phyloP scores from a whole-genome alignment of 2,113 vertebrate species.

The Halcyon malimbica region DNA sequence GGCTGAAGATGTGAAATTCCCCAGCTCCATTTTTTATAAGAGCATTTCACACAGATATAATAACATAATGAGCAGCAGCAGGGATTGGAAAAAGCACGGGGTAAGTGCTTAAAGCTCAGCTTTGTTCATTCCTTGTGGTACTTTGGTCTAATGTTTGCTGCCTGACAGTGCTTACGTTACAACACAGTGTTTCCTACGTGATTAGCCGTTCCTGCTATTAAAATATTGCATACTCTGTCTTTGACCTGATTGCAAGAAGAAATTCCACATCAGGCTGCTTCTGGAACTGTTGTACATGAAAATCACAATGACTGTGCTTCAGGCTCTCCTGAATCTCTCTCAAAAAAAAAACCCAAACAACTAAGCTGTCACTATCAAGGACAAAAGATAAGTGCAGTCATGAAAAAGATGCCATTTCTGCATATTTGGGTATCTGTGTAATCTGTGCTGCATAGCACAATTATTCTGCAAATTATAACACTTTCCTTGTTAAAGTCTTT shows the following conservation, averaged over 20 bases:
- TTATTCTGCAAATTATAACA: not conserved
- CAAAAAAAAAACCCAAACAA: not conserved
- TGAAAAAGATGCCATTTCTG: not conserved
- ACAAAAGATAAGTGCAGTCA: not conserved
- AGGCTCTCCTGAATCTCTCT: not conserved
- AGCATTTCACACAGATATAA: not conserved
- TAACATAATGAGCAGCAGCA: not conserved
- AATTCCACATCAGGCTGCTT: not conserved
- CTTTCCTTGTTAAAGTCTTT: not conserved
- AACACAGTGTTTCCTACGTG: not conserved
- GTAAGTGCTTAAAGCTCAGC: not conserved
- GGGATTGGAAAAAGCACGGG: not conserved
- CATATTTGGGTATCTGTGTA: not conserved
- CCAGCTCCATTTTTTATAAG: not conserved
- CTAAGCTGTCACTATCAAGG: not conserved
- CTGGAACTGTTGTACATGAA: not conserved
- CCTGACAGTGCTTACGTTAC: not conserved
- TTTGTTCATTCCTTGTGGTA: slow-evolving; percentile 5
- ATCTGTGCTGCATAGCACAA: not conserved
- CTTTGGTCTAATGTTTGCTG: not conserved
- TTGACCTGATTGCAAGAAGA: not conserved
- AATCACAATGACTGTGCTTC: not conserved
- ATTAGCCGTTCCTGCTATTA: not conserved
- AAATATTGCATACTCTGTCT: not conserved
- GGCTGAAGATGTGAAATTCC: slow-evolving; percentile 23